Conservation (phyloP, 2,113 vertebrate genomes). For the Dicaeum eximium region DNA sequence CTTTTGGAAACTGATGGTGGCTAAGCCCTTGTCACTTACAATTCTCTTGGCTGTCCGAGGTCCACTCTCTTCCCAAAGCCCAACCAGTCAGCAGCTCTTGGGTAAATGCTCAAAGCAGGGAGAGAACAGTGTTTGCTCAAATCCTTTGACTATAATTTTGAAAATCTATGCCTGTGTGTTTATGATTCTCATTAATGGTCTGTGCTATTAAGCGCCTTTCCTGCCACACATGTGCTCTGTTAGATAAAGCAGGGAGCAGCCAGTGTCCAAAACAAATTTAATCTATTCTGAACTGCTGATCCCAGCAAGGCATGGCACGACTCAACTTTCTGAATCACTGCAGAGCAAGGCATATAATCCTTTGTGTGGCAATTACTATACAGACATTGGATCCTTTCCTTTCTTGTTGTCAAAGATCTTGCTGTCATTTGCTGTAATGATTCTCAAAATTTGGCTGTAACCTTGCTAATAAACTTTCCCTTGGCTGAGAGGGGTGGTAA, state of each 20-base stretch:
- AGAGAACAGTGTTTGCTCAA: background rate
- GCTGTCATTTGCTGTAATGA: conserved; percentile 27
- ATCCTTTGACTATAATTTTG: background rate
- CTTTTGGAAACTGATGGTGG: background rate
- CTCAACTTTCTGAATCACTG: conserved; percentile 10
- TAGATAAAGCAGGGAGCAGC: conserved; percentile 17
- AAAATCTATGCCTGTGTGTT: background rate
- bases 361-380: background rate
- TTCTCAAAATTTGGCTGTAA: background rate
- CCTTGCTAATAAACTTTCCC: conserved; percentile 9
- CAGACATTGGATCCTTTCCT: background rate
- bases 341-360: background rate
- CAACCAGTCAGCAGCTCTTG: background rate
- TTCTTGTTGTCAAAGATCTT: conserved; percentile 27
- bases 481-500: background rate
- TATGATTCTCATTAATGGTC: conserved; percentile 38
- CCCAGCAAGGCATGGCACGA: conserved; percentile 23
- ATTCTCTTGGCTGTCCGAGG: background rate
- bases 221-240: conserved; percentile 36
- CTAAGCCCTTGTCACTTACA: background rate
- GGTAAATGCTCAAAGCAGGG: background rate
- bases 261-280: conserved; percentile 51
- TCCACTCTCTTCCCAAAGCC: background rate
- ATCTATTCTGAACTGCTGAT: conserved; percentile 55
- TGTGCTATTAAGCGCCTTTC: background rate